Percentiles rank a stretch among this genome's conserved stretches.
Evolutionary conservation across 2,888 invertebrate genomes (phyloP).

Genomic region (Entomobrya multifasciata): DNA sequence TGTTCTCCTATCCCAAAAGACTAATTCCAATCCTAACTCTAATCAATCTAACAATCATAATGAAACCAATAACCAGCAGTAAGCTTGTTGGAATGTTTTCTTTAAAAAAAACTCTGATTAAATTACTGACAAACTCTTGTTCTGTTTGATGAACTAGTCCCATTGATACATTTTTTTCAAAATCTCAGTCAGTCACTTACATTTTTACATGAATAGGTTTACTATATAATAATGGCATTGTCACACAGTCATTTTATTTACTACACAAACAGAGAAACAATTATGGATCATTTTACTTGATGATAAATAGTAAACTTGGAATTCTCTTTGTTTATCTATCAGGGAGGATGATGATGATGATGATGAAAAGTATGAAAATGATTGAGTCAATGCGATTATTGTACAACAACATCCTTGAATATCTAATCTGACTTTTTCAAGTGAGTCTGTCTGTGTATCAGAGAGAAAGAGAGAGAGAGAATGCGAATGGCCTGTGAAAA

Average conservation of each 20-base stretch:
- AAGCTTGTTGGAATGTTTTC: background rate
- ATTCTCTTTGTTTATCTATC: slow-evolving; percentile 69
- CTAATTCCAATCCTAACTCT: slow-evolving; percentile 18
- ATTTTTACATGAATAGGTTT: too few species aligned
- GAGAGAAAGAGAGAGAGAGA: too few species aligned
- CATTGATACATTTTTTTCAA: too few species aligned
- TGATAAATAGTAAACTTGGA: background rate
- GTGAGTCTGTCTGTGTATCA: slow-evolving; percentile 39
- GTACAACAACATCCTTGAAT: slow-evolving; percentile 46
- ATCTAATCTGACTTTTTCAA: slow-evolving; percentile 48
- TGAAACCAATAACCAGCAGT: slow-evolving; percentile 25
- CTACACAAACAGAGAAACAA: too few species aligned
- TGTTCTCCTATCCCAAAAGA: slow-evolving; percentile 69
- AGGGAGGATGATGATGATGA: slow-evolving; percentile 72
- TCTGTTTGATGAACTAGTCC: too few species aligned
- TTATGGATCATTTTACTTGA: too few species aligned
- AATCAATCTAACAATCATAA: slow-evolving; percentile 17
- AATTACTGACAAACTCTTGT: too few species aligned
- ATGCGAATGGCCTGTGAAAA: slow-evolving; percentile 50
- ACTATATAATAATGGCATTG: too few species aligned
- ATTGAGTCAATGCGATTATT: slow-evolving; percentile 63
- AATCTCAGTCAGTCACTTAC: too few species aligned
- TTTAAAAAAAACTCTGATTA: background rate
- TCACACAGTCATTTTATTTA: too few species aligned
- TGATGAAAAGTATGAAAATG: slow-evolving; percentile 60